phyloP scores from a whole-genome alignment of 2,113 vertebrate genomes.

The Clarias batrachus region DNA sequence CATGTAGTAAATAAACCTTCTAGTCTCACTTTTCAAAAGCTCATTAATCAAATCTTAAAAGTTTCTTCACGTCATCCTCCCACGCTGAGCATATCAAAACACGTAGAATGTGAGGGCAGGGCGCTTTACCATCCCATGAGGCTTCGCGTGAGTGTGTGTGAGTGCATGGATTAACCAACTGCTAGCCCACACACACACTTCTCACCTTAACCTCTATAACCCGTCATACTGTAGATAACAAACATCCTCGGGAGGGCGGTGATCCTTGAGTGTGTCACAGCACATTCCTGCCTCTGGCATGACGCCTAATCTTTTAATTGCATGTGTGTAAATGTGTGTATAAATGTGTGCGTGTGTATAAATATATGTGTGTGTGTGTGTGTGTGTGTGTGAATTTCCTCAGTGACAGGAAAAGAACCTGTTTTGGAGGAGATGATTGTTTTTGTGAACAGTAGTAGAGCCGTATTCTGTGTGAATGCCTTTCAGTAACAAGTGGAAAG shows the following conservation, averaged over 20 bases:
- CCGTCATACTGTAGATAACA: conserved; percentile 39
- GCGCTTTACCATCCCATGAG: conserved; percentile 17
- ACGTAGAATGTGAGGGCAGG: conserved; percentile 14
- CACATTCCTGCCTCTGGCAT: conserved; percentile 61
- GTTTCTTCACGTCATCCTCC: conserved; percentile 32
- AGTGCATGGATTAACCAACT: conserved; percentile 46
- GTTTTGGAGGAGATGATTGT: conserved; percentile 37
- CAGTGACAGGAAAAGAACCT: conserved; percentile 52
- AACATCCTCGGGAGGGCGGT: conserved; percentile 51
- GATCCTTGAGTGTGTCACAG: conserved; percentile 49
- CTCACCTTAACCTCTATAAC: conserved; percentile 54
- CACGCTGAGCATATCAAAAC: conserved; percentile 1
- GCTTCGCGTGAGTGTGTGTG: conserved; percentile 43
- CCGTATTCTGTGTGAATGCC: conserved; percentile 30
- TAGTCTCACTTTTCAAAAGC: not conserved
- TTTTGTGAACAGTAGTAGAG: conserved; percentile 11
- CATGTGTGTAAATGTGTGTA: conserved; percentile 44
- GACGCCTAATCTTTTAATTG: conserved; percentile 75
- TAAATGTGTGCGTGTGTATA: conserved; percentile 57
- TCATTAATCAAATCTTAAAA: not conserved
- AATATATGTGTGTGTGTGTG: not conserved
- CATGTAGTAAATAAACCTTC: not conserved
- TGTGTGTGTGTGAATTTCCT: conserved; percentile 58
- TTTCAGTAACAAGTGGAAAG: not conserved
- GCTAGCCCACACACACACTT: conserved; percentile 36